Conservation (phyloP, 1,140 invertebrate species). For the Colletes gigas region DNA sequence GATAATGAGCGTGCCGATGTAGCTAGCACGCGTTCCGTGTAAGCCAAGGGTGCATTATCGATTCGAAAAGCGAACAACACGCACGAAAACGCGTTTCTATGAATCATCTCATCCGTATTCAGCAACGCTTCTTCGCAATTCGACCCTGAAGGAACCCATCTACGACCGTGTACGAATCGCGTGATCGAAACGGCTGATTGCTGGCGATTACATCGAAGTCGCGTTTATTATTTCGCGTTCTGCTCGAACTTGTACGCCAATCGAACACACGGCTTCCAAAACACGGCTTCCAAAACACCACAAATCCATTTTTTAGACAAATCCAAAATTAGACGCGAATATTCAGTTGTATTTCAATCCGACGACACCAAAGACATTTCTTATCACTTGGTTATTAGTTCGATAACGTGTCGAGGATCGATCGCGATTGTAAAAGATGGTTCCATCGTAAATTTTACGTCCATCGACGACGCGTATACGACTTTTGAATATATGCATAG, state of each 20-base stretch:
- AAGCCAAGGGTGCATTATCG: constrained; percentile 33
- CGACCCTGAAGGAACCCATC: constrained; percentile 38
- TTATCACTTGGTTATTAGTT: too few relatives aligned
- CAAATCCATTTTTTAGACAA: too few relatives aligned
- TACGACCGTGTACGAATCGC: constrained; percentile 16
- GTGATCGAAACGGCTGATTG: neutral
- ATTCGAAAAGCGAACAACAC: constrained; percentile 50
- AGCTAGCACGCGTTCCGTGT: constrained; percentile 41
- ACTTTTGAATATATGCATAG: too few relatives aligned
- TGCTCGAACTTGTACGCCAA: neutral
- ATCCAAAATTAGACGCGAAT: too few relatives aligned
- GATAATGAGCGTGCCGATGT: constrained; percentile 50
- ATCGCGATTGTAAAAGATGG: too few relatives aligned
- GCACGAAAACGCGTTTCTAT: constrained; percentile 42
- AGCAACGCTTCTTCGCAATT: constrained; percentile 20
- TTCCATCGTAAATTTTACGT: too few relatives aligned
- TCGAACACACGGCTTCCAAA: too few relatives aligned
- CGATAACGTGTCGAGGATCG: too few relatives aligned
- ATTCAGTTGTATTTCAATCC: too few relatives aligned
- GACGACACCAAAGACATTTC: too few relatives aligned
- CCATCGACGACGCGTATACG: too few relatives aligned
- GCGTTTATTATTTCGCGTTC: neutral
- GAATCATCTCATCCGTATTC: constrained; percentile 55
- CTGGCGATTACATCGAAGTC: constrained; percentile 1
- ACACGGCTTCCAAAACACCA: too few relatives aligned